Evolutionary conservation across 2,797 vertebrate genomes (phyloP).

Genomic region (Eulemur rubriventer): DNA sequence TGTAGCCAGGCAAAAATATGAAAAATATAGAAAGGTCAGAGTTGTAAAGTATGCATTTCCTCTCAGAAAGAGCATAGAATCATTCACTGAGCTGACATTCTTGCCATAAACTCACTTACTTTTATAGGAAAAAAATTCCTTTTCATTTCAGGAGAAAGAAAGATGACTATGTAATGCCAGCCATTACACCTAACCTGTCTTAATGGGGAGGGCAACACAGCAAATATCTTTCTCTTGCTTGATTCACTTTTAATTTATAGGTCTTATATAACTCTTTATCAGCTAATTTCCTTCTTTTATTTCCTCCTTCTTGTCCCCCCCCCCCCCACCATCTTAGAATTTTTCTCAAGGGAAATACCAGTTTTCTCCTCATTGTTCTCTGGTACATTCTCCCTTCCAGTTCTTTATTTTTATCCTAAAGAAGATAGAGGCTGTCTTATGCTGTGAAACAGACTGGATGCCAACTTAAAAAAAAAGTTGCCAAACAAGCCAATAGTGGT

Average conservation of each 20-base stretch:
- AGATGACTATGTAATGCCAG: background rate
- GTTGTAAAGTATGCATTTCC: background rate
- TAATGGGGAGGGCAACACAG: background rate
- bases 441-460: background rate
- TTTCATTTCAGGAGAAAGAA: background rate
- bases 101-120: background rate
- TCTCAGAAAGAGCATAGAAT: background rate
- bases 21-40: slow-evolving; percentile 62
- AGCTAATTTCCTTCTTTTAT: background rate
- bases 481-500: background rate
- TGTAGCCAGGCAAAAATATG: slow-evolving; percentile 67
- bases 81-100: background rate
- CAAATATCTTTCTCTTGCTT: background rate
- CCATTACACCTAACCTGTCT: background rate
- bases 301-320: background rate
- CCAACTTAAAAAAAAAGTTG: background rate
- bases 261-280: background rate
- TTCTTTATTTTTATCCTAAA: slow-evolving; percentile 36
- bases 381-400: background rate
- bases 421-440: background rate
- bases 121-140: background rate
- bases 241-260: slow-evolving; percentile 20
- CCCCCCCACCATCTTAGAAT: background rate
- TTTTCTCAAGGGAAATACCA: background rate
- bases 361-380: background rate